Evolutionary conservation across 2,888 invertebrate genomes (phyloP).

Genomic region (Petrolisthes cinctipes): DNA sequence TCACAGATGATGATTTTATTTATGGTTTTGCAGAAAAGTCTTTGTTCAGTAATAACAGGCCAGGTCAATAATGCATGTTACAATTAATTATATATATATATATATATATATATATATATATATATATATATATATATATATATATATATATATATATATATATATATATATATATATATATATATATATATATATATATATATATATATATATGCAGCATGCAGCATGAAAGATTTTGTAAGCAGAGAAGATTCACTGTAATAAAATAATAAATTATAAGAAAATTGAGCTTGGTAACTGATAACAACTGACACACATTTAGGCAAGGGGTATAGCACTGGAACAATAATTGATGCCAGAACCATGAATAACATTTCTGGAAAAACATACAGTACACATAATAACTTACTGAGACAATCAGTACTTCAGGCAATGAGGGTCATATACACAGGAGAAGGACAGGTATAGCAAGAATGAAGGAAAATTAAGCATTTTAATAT

Average conservation of each 20-base stretch:
- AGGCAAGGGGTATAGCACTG: not conserved
- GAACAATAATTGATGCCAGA: too few relatives aligned
- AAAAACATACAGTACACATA: too few relatives aligned
- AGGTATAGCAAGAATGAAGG: too few relatives aligned
- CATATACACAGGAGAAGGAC: too few relatives aligned
- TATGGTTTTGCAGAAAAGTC: not conserved
- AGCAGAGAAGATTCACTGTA: not conserved
- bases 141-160: slow-evolving; percentile 35
- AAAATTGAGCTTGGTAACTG: not conserved
- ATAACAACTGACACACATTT: not conserved
- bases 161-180: not conserved
- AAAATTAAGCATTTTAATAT: too few relatives aligned
- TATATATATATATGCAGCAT: slow-evolving; percentile 17
- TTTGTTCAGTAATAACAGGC: not conserved
- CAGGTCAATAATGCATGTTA: not conserved
- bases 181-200: slow-evolving; percentile 25
- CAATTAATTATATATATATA: slow-evolving; percentile 15
- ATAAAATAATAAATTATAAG: not conserved
- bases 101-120: slow-evolving; percentile 28
- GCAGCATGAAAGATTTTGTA: not conserved
- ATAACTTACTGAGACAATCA: too few relatives aligned
- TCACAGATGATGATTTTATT: too few relatives aligned
- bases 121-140: slow-evolving; percentile 31
- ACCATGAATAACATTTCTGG: too few relatives aligned
- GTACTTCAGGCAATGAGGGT: too few relatives aligned